phyloP scores from a whole-genome alignment of 2,888 invertebrate genomes.

The Arrhopalites spinosus region DNA sequence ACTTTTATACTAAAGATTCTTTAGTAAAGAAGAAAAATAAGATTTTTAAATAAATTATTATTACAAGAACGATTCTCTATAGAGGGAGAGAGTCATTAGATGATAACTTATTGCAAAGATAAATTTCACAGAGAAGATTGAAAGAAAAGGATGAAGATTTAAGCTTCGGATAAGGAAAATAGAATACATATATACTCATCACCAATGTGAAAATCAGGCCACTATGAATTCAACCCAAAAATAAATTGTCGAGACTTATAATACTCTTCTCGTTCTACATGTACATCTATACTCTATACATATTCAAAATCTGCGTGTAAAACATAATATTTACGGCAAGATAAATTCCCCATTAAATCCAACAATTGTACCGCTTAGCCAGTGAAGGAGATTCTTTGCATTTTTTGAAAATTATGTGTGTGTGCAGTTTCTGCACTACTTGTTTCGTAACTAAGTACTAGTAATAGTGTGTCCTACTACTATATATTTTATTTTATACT shows the following conservation, averaged over 20 bases:
- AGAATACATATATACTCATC: neutral
- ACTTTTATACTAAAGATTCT: too few relatives aligned
- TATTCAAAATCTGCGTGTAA: too few relatives aligned
- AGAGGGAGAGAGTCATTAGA: too few relatives aligned
- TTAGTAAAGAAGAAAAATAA: too few relatives aligned
- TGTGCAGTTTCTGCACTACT: constrained; percentile 14
- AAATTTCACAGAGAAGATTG: neutral
- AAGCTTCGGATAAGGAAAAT: neutral
- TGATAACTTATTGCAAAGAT: too few relatives aligned
- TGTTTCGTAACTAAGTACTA: neutral
- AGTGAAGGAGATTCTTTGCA: neutral
- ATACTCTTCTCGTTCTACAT: too few relatives aligned
- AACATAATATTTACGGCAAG: too few relatives aligned
- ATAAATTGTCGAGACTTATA: neutral
- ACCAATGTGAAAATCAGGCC: constrained; percentile 7
- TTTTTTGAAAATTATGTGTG: neutral
- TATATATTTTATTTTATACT: neutral
- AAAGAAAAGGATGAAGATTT: neutral
- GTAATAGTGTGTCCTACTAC: neutral
- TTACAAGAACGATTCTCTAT: too few relatives aligned
- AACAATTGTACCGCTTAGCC: too few relatives aligned
- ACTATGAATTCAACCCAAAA: neutral
- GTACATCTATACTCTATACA: too few relatives aligned
- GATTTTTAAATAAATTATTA: too few relatives aligned
- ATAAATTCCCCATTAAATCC: too few relatives aligned